Percentiles rank a stretch among this genome's conserved stretches.
Conservation (phyloP, 2,888 invertebrate genomes). For the Matsumyia berberina region DNA sequence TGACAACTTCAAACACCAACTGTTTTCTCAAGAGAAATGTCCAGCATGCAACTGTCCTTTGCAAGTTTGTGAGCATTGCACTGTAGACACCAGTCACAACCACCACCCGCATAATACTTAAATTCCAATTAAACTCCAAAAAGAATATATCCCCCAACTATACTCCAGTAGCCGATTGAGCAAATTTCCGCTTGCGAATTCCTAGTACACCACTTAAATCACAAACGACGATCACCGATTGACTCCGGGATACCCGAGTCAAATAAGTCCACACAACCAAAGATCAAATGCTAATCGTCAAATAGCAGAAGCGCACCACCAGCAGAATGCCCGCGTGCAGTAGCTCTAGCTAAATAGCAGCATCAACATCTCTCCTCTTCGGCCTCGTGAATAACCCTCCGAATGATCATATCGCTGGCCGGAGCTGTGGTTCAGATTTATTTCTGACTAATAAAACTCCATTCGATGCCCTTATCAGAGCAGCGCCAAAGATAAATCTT, state of each 20-base stretch:
- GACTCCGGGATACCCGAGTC: conserved; percentile 58
- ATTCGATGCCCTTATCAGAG: conserved; percentile 73
- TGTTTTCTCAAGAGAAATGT: no score
- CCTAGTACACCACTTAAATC: conserved; percentile 65
- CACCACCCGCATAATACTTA: conserved; percentile 61
- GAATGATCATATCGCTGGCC: conserved; percentile 72
- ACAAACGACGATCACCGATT: conserved; percentile 71
- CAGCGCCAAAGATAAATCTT: conserved; percentile 76
- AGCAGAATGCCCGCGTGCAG: conserved; percentile 19
- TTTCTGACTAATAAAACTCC: conserved; percentile 78
- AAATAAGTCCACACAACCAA: conserved; percentile 65
- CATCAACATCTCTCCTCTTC: conserved; percentile 34
- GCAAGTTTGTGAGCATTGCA: background rate
- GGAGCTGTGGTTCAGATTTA: conserved; percentile 78
- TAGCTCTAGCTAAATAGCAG: conserved; percentile 13
- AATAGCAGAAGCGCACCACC: conserved; percentile 53
- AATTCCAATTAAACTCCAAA: conserved; percentile 62
- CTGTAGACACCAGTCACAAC: background rate
- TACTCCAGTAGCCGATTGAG: conserved; percentile 35
- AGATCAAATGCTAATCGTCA: conserved; percentile 75
- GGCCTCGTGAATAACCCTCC: conserved; percentile 74
- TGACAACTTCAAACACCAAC: no score
- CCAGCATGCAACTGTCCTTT: no score
- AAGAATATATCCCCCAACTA: background rate
- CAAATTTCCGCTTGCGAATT: conserved; percentile 71